Percentiles rank a stretch among this genome's conserved stretches.
Evolutionary conservation across 2,113 vertebrate species (phyloP).

Genomic region (Mola mola): DNA sequence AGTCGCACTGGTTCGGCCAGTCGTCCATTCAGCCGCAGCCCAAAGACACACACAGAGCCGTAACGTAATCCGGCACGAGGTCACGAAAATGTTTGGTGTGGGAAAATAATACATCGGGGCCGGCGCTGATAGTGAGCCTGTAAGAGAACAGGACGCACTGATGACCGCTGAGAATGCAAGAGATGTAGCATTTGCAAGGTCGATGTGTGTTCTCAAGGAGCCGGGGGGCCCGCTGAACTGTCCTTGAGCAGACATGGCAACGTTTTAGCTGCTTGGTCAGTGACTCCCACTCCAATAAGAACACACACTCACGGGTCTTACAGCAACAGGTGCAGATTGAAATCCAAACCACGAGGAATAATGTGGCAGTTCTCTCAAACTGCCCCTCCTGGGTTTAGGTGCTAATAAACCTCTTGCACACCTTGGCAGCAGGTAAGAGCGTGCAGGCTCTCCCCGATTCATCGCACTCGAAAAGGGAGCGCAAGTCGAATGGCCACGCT

Average conservation of each 20-base stretch:
- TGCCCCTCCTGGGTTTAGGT: background rate
- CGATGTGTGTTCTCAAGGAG: background rate
- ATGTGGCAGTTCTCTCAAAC: too few relatives aligned
- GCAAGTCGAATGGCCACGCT: background rate
- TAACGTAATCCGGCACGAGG: constrained; percentile 47
- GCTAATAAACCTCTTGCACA: constrained; percentile 4
- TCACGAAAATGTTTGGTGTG: constrained; percentile 24
- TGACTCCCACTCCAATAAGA: too few relatives aligned
- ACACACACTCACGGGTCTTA: background rate
- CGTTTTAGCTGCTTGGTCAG: background rate
- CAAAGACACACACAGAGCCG: constrained; percentile 18
- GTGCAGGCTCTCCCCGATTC: background rate
- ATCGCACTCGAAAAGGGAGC: background rate
- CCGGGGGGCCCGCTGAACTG: background rate
- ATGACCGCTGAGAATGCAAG: background rate
- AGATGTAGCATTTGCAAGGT: constrained; percentile 12
- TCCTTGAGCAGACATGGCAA: constrained; percentile 13
- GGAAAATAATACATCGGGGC: constrained; percentile 32
- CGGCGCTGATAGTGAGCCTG: constrained; percentile 12
- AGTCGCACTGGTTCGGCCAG: constrained; percentile 50
- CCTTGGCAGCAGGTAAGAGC: background rate
- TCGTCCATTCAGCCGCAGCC: constrained; percentile 29
- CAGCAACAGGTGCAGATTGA: background rate
- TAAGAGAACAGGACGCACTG: constrained; percentile 8
- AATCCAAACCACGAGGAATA: too few relatives aligned